Base-by-base conservation (phyloP, 2,113 vertebrate genomes). In the Saguinus imperator region DNA sequence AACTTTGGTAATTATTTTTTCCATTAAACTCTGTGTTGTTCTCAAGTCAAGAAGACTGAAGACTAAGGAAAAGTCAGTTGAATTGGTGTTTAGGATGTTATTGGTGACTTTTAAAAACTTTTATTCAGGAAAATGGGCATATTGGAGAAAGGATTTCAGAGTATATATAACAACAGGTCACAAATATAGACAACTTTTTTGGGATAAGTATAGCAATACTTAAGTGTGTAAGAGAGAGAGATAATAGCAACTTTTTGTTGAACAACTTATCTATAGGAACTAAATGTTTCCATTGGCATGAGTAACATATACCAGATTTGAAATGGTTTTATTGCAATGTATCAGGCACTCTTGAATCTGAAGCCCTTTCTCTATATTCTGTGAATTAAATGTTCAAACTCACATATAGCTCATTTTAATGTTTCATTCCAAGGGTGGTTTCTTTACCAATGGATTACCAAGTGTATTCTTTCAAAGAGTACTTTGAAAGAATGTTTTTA, bases 1-100 rank as follows among this genome's bases (percentile, higher is more conserved):
- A 94, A 70, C 32, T 79, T 86, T 35, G 43, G 68, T 72, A 58
- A 37, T 94, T 91, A 58, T 91, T 88, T 94, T 94, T 95, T 68
- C 16, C 37, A 50, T 66, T 95, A 96, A 96, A 68, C 9, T 95
- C 32, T 40, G 50, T 70, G 66, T 43, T 37, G 32, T 57, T 86
- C 29, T 80, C 52, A 35, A 88, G 77, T 91, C 70, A 77, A 77
- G 40, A 45, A 94, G 29, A 55, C 45, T 14, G 32, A 86, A 66
- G 58, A 83, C 40, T 35, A 45, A 86, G 37, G 73, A 79, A 79
- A 96, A 91, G 16, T 23, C 32, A 55, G 87, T 77, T 68, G 79
- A 81, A 52, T 21, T 85, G 61, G 48, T 64, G 21, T 55, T 81
- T 68, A 82, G 52, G 55, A 17, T n/a, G 14, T 83, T 40, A 75